Evolutionary conservation across 2,888 invertebrate genomes (phyloP), one percentile per base, ranked within the genome.

Genomic region (Lepidocyrtoides sp.): DNA sequence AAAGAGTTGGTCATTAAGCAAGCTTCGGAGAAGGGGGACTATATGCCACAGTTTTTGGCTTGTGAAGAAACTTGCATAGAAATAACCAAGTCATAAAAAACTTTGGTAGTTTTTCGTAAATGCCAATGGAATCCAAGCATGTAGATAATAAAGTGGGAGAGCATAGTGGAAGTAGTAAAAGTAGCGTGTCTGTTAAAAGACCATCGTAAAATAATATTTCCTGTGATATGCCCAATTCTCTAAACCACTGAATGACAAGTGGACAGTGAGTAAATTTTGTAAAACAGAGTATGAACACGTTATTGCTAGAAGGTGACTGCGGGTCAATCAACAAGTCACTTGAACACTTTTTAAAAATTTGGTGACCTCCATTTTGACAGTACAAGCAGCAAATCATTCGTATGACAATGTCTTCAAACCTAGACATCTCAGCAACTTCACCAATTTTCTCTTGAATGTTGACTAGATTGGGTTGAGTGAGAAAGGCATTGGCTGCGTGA

Each of bases 391-490:
- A 63, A 26, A 89, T 57, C 72, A 89, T 41, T 36, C 26, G 51
- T 8, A 83, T 75, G 12, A 72, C 32, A 20, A 89, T 51, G 0
- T 87, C 87, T 17, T 86, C 86, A 26, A 86, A 20, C 5, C 26
- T 20, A 12, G 81, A 48, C 14, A 32, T 23, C 5, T 82, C 83
- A 66, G 2, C 29, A 36, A 29, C 10, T 44, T 83, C 63, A 26
- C 51, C 26, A 32, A 92, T 79, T 10, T 89, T 72, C 36, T 86
- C 60, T 44, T 48, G 20, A 12, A 92, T 26, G 69, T 88, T 89
- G 63, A 91, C 82, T 69, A 92, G 86, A 51, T 91, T 91, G 20
- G 91, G 91, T 29, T 92, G 90, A n/a, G 75, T 81, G 2, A 92
- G 51, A 36, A 92, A 92, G 1, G 66, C 60, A 5, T 92, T 81